Base-by-base conservation (phyloP, 2,797 vertebrate genomes). In the Antrozous pallidus region DNA sequence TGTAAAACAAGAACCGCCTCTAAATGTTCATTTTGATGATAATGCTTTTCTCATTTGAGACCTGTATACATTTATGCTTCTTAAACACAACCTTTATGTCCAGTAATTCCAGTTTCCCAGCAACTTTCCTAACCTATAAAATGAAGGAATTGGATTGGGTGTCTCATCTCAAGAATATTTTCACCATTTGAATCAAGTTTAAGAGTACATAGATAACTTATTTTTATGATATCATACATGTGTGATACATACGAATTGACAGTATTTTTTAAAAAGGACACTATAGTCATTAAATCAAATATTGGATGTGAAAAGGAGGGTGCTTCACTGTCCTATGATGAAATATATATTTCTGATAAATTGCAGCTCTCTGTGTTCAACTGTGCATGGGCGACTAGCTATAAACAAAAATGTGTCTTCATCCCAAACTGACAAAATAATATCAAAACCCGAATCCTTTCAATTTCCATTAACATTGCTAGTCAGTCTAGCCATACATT, bases 141-240 rank as follows among this genome's bases (percentile, higher is more conserved):
- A 73, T 67, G 69, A 91, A 88, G n/a, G 14, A 36, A 3, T 67
- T 84, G 38, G 31, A 65, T 90, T 69, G 71, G 6, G 16, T 38
- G 3, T 75, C 14, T 81, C 12, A 74, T 65, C 26, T 85, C 93
- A 67, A 93, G 71, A 84, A 65, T 70, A 54, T 56, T 95, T 93
- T 88, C 74, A 77, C 7, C 8, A 42, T 69, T 49, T 56, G 10
- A 88, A 54, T 36, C 26, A 81, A 42, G 86, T 89, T 77, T 81
- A 81, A 49, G 24, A 65, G 5, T 65, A 8, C 13, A 17, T 51
- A n/a, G 84, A 70, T 83, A 51, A 63, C n/a, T 17, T 80, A 61
- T 56, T 10, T 40, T 91, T 69, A 79, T 89, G 12, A 67, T 92
- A 11, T 56, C 3, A 67, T 42, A 42, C 26, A 1, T 67, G 40